Evolutionary conservation across 2,113 vertebrate species (phyloP), one percentile per base, ranked within the genome.

Genomic region (Ophiodon elongatus): DNA sequence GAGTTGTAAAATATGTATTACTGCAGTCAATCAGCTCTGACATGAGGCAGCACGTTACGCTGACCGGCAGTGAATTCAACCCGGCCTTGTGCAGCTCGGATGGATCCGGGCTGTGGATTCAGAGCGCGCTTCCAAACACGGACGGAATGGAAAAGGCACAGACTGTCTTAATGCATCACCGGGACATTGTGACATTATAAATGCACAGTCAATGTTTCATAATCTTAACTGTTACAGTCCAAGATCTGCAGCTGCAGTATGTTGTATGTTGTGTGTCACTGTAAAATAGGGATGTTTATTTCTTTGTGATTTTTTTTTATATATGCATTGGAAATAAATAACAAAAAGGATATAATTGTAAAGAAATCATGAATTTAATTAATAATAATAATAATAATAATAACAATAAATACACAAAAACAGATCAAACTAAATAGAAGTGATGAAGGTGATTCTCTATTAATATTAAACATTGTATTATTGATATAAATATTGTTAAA

Each of bases 21-120:
- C n/a, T 29, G 54, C 65, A 57, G 56, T 43, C 56, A 29, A 39
- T 80, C 45, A 56, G 54, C 45, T 68, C 56, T 4, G 64, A 80
- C 7, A 62, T 52, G 43, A 60, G 60, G 69, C 68, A 60, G 69
- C 60, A 21, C 19, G 52, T 60, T 23, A 27, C 35, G n/a, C 6
- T 74, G 41, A 74, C 56, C 57, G 29, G 41, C 71, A 57, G 27
- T 45, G 10, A 41, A 17, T 64, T 76, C 0, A 60, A 54, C 5
- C 21, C 35, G 33, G 50, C 23, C 57, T n/a, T 4, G 27, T 43
- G 33, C 15, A 66, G 39, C 4, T 21, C 15, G 14, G 6, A 29
- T 29, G n/a, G 23, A 63, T 1, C 4, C 37, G 52, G 50, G 27
- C 3, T 37, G 52, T 60, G 27, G 73, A 27, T 25, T 43, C 64